phyloP scores from a whole-genome alignment of 2,797 vertebrate genomes.

The Artibeus lituratus region DNA sequence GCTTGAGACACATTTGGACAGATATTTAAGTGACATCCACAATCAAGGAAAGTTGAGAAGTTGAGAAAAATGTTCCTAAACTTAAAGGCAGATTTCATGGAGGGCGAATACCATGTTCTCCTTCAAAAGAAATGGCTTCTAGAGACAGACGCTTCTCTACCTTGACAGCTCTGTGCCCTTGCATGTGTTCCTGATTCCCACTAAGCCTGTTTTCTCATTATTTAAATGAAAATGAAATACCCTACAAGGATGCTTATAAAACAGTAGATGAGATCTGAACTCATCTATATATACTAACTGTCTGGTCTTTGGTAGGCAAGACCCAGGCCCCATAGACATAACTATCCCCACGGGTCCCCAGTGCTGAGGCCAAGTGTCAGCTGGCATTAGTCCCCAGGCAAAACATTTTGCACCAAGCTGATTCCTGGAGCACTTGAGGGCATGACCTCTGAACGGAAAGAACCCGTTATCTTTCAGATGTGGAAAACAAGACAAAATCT shows the following conservation, averaged over 20 bases:
- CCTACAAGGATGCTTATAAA: neutral
- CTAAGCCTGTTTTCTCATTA: neutral
- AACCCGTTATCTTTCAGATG: neutral
- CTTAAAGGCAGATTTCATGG: neutral
- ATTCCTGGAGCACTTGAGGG: neutral
- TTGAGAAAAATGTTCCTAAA: neutral
- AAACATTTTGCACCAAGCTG: neutral
- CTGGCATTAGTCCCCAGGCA: neutral
- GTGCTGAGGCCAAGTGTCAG: neutral
- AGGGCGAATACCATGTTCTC: neutral
- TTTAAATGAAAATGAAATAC: conserved; percentile 4
- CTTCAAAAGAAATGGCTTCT: neutral
- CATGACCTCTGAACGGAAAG: neutral
- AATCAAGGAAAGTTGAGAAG: neutral
- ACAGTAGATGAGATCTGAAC: neutral
- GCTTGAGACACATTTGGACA: neutral
- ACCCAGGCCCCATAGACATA: neutral
- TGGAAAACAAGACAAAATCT: conserved; percentile 1
- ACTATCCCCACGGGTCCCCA: neutral
- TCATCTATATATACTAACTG: neutral
- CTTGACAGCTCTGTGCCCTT: neutral
- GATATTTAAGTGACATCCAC: neutral
- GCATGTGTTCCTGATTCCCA: neutral
- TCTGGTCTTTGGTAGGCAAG: neutral
- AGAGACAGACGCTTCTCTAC: neutral